Conservation (phyloP, 2,797 vertebrate species). For the Macropodus opercularis region DNA sequence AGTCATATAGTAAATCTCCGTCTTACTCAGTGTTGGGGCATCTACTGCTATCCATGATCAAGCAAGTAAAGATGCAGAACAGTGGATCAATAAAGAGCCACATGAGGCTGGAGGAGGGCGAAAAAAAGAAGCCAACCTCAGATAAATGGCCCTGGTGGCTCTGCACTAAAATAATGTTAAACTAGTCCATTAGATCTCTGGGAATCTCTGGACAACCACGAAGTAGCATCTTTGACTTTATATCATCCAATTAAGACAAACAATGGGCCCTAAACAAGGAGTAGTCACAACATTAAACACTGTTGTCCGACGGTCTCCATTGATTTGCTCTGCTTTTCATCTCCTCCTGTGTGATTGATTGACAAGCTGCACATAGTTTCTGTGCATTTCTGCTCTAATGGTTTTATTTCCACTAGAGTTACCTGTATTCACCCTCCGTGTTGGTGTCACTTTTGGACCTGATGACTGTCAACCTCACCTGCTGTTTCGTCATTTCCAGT, state of each 20-base stretch:
- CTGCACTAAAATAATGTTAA: slow-evolving; percentile 1
- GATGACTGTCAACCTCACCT: neutral
- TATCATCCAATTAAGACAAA: neutral
- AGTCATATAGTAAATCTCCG: slow-evolving; percentile 18
- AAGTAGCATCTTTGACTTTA: neutral
- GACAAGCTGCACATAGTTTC: neutral
- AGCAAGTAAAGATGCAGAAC: slow-evolving; percentile 14
- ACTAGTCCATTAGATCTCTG: neutral
- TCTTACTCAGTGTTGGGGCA: slow-evolving; percentile 14
- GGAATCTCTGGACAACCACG: neutral
- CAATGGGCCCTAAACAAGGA: neutral
- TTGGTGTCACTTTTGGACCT: too few relatives aligned
- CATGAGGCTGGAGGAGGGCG: slow-evolving; percentile 10
- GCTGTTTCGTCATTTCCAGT: neutral
- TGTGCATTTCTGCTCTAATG: neutral
- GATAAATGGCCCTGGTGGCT: slow-evolving; percentile 4
- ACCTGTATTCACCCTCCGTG: too few relatives aligned
- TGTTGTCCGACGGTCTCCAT: too few relatives aligned
- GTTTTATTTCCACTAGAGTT: too few relatives aligned
- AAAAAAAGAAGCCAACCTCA: slow-evolving; percentile 24
- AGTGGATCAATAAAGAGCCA: slow-evolving; percentile 29
- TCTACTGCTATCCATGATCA: slow-evolving; percentile 18
- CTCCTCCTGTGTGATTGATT: neutral
- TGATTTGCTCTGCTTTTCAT: too few relatives aligned
- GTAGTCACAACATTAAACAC: too few relatives aligned